A percentile compares a stretch with the other conserved stretches of the same genome.
These are phyloP conservation scores for Chaetura pelagica DNA, from an alignment of 2,113 vertebrate species.

Conservation along the genomic window DNA sequence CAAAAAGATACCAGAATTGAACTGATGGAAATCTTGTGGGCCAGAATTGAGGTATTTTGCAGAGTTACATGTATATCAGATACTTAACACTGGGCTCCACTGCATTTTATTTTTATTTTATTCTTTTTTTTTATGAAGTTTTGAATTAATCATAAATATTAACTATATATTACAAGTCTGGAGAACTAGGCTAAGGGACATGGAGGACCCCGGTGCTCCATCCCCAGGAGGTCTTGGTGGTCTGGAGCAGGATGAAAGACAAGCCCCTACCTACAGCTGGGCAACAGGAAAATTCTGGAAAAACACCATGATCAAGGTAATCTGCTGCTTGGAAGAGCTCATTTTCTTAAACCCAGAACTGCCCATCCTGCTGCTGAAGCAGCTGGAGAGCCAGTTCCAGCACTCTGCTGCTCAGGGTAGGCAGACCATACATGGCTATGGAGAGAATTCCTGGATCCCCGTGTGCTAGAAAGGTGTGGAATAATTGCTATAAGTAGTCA, in stretches of 20 bases:
- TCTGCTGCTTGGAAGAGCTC: neutral
- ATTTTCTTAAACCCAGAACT: neutral
- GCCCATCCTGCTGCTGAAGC: neutral
- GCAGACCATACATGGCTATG: accelerated
- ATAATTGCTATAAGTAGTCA: neutral
- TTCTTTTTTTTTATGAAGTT: neutral
- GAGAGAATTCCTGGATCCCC: neutral
- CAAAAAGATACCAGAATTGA: neutral
- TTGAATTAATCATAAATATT: neutral
- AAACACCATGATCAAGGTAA: neutral
- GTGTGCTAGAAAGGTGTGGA: neutral
- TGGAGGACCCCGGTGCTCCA: too few species aligned
- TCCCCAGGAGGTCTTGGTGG: neutral
- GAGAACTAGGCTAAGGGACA: neutral
- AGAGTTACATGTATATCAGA: neutral
- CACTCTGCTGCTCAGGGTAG: neutral
- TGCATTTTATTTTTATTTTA: neutral
- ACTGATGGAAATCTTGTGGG: neutral
- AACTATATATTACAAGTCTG: neutral
- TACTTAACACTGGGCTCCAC: neutral
- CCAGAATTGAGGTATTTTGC: neutral
- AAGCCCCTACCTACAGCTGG: neutral
- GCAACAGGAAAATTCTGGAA: neutral
- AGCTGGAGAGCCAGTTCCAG: neutral
- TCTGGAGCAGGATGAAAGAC: neutral